A percentile compares a stretch with the other conserved stretches of the same genome.
phyloP scores from a whole-genome alignment of 2,888 invertebrate species.

The Nebria brevicollis region DNA sequence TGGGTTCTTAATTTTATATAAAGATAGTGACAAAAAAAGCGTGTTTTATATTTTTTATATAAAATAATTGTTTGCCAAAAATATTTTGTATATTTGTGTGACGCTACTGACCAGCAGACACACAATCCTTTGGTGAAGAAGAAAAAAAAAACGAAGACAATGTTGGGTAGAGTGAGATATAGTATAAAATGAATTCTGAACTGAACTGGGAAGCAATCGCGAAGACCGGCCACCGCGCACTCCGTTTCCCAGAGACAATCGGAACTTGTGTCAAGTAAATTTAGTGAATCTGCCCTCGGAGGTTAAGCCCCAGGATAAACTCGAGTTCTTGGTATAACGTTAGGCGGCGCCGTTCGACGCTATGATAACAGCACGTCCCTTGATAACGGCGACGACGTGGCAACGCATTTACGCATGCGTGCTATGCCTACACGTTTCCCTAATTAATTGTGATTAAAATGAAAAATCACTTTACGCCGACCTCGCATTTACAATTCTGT shows the following conservation, averaged over 20 bases:
- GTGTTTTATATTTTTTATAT: too few relatives aligned
- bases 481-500: background rate
- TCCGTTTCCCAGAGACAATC: conserved; percentile 27
- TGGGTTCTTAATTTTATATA: too few relatives aligned
- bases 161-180: background rate
- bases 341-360: background rate
- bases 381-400: conserved; percentile 21
- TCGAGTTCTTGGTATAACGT: background rate
- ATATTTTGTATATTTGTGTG: too few relatives aligned
- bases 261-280: conserved; percentile 44
- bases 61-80: too few relatives aligned
- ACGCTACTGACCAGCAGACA: background rate
- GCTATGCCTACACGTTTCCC: background rate
- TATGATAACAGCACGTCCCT: conserved; percentile 27
- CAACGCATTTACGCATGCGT: background rate
- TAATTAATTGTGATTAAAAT: background rate
- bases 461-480: background rate
- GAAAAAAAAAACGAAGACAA: background rate
- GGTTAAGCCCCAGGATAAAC: conserved; percentile 40
- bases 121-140: too few relatives aligned
- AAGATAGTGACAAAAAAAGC: too few relatives aligned
- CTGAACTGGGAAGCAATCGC: conserved; percentile 36
- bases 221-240: background rate
- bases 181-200: conserved; percentile 38
- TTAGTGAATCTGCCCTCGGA: conserved; percentile 39